Percentiles rank a stretch among this genome's conserved stretches.
These are phyloP conservation scores for Oryzias celebensis DNA, from an alignment of 2,113 vertebrate genomes.

Conservation along the genomic window DNA sequence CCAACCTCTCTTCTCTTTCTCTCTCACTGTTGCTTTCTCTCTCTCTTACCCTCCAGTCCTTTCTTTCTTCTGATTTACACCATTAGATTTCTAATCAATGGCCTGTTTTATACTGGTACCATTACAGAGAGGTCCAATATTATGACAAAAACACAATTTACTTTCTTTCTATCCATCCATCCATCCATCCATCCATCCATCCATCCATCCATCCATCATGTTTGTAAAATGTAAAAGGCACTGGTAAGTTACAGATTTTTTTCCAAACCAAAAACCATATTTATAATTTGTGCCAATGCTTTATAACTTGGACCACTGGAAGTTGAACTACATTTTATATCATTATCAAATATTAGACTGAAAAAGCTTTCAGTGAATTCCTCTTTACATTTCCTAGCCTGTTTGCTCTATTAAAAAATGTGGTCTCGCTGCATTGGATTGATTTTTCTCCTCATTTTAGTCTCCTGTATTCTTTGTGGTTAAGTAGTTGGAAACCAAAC, in stretches of 20 bases:
- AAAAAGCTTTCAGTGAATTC: too few species aligned
- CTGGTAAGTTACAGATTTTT: too few species aligned
- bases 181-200: too few species aligned
- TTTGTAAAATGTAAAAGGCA: too few species aligned
- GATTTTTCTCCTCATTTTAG: conserved; percentile 90
- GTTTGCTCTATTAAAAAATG: conserved; percentile 50
- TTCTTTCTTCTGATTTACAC: conserved; percentile 59
- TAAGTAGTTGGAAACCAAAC: conserved; percentile 91
- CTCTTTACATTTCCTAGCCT: conserved; percentile 14
- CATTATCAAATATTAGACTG: too few species aligned
- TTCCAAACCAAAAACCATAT: too few species aligned
- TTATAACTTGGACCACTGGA: too few species aligned
- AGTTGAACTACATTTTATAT: too few species aligned
- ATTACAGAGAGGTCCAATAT: conserved; percentile 11
- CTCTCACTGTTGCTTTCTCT: conserved; percentile 37
- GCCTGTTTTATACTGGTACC: conserved; percentile 58
- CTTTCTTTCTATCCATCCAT: too few species aligned
- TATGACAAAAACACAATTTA: too few species aligned
- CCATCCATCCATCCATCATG: too few species aligned
- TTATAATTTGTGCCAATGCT: too few species aligned
- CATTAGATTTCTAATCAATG: conserved; percentile 62
- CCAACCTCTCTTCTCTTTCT: conserved; percentile 50
- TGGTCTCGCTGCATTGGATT: conserved; percentile 80
- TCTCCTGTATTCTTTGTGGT: conserved; percentile 79
- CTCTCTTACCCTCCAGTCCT: conserved; percentile 43